Conservation (phyloP, 2,888 invertebrate genomes). For the Diogma glabrata region DNA sequence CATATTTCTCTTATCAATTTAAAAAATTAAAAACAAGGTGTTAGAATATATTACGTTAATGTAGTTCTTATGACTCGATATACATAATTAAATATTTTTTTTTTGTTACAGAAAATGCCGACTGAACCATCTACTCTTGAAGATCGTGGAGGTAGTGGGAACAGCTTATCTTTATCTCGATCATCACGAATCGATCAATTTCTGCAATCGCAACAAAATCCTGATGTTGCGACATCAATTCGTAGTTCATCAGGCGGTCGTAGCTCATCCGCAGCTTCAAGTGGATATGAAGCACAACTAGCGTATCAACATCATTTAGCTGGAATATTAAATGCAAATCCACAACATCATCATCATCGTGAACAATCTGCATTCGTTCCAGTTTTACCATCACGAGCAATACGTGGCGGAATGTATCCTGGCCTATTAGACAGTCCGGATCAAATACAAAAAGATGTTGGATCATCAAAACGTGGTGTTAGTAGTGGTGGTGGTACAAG, state of each 20-base stretch:
- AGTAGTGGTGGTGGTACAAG: neutral
- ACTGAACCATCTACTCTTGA: slow-evolving; percentile 27
- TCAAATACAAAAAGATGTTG: slow-evolving; percentile 22
- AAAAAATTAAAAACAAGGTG: too few species aligned
- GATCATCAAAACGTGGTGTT: slow-evolving; percentile 9
- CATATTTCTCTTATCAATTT: too few species aligned
- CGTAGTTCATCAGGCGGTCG: slow-evolving; percentile 40
- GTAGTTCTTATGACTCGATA: too few species aligned
- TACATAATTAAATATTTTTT: too few species aligned
- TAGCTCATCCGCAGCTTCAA: slow-evolving; percentile 34
- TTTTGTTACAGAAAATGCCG: slow-evolving; percentile 25
- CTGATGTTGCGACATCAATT: slow-evolving; percentile 15
- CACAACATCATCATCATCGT: slow-evolving; percentile 44
- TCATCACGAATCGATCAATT: slow-evolving; percentile 48
- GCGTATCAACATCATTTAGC: slow-evolving; percentile 55
- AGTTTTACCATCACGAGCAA: slow-evolving; percentile 66
- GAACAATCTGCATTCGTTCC: slow-evolving; percentile 81
- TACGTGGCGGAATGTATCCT: slow-evolving; percentile 60
- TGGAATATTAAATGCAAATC: slow-evolving; percentile 29
- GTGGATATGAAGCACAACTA: slow-evolving; percentile 51
- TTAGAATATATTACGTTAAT: too few species aligned
- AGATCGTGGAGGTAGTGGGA: slow-evolving; percentile 22
- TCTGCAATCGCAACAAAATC: slow-evolving; percentile 37
- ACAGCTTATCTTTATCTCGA: slow-evolving; percentile 28
- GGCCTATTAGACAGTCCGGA: slow-evolving; percentile 52